These are phyloP conservation scores for Nycticryphes semicollaris DNA, from an alignment of 2,113 vertebrate species.

Conservation along the genomic window DNA sequence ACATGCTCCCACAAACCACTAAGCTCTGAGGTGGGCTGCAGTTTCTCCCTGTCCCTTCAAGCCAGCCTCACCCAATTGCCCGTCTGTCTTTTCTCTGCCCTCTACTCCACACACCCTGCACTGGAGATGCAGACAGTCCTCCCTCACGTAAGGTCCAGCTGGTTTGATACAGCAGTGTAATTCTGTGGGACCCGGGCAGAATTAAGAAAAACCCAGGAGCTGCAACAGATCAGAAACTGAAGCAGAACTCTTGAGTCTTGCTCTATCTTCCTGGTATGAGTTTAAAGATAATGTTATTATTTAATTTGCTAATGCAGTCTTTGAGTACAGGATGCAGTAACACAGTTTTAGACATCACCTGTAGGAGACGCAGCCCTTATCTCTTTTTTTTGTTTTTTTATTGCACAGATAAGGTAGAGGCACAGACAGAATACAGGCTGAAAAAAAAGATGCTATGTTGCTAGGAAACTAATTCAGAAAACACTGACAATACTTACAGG, in stretches of 20 bases:
- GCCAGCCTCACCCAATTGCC: fast-evolving
- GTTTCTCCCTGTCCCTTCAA: not conserved
- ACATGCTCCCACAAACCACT: not conserved
- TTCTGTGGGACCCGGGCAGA: not conserved
- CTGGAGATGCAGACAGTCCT: not conserved
- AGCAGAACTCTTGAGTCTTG: not conserved
- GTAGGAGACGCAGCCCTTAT: not conserved
- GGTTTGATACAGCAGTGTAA: fast-evolving
- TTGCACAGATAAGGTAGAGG: not conserved
- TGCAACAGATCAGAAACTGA: not conserved
- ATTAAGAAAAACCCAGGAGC: not conserved
- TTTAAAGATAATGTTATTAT: not conserved
- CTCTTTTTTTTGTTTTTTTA: not conserved
- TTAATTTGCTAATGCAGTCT: not conserved
- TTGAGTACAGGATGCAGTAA: not conserved
- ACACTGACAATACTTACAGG: conserved; percentile 81
- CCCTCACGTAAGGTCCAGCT: not conserved
- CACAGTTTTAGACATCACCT: not conserved
- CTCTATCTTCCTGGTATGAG: not conserved
- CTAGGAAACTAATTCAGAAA: conserved; percentile 59
- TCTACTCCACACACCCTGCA: fast-evolving
- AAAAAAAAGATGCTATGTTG: conserved; percentile 16
- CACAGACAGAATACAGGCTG: not conserved
- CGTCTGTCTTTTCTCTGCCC: not conserved
- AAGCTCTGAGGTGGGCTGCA: not conserved